Conservation (phyloP, 2,888 invertebrate genomes). For the Koerneria pararmatus region DNA sequence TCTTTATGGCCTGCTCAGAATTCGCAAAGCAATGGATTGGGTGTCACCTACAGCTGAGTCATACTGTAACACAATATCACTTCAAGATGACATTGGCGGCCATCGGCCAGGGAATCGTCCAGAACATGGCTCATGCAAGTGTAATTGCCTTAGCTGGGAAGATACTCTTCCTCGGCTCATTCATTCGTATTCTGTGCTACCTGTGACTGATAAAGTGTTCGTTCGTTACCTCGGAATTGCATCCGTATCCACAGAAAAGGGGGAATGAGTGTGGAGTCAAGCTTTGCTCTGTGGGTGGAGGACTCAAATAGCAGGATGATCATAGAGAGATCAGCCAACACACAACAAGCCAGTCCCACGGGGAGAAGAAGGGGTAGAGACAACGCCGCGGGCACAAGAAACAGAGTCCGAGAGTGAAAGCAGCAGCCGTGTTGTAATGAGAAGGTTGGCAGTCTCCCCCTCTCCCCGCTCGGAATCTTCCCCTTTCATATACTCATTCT, state of each 20-base stretch:
- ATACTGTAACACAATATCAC: constrained; percentile 12
- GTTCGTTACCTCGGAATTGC: too few species aligned
- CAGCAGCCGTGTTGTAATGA: constrained; percentile 5
- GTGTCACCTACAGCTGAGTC: neutral
- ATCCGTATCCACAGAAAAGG: too few species aligned
- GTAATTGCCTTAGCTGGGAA: constrained; percentile 30
- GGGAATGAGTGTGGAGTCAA: too few species aligned
- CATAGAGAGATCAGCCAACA: too few species aligned
- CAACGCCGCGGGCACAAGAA: neutral
- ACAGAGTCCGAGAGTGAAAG: constrained; percentile 20
- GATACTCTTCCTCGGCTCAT: constrained; percentile 34
- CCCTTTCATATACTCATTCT: constrained; percentile 4
- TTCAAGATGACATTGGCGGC: constrained; percentile 11
- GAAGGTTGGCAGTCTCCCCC: too few species aligned
- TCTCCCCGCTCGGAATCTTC: neutral
- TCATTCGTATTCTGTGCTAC: constrained; percentile 25
- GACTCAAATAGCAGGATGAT: too few species aligned
- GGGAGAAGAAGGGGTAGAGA: neutral
- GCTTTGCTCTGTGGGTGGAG: too few species aligned
- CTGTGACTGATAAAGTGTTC: neutral
- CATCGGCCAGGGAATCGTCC: constrained; percentile 16
- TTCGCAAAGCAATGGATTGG: constrained; percentile 10
- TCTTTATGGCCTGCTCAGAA: constrained; percentile 1
- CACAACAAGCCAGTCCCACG: too few species aligned
- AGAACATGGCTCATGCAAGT: constrained; percentile 47